phyloP scores from a whole-genome alignment of 2,113 vertebrate genomes.

The Nibea albiflora region DNA sequence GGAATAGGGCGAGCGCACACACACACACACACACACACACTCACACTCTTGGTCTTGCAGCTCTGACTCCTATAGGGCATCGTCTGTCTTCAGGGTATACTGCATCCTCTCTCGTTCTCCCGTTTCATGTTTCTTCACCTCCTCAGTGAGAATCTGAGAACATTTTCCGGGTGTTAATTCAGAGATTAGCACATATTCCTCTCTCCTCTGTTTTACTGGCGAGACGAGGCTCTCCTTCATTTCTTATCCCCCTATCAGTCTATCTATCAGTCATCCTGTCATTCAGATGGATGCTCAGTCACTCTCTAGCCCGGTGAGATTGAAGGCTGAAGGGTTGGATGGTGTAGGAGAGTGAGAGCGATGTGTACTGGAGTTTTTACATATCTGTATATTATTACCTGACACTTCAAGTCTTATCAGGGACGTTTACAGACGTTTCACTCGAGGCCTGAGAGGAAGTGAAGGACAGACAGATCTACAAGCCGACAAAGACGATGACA shows the following conservation, averaged over 20 bases:
- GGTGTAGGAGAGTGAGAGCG: neutral
- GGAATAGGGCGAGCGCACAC: neutral
- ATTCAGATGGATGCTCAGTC: constrained; percentile 25
- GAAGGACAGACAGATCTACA: neutral
- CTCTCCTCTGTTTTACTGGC: neutral
- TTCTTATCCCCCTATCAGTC: neutral
- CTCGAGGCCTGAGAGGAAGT: neutral
- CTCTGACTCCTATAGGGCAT: constrained; percentile 39
- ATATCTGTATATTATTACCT: neutral
- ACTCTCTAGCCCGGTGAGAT: constrained; percentile 4
- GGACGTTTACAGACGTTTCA: neutral
- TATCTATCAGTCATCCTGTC: constrained; percentile 57
- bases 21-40: neutral
- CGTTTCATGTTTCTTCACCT: neutral
- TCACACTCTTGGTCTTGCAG: neutral
- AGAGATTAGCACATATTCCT: neutral
- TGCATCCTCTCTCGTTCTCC: neutral
- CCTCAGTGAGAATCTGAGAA: neutral
- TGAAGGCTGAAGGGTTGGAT: constrained; percentile 3
- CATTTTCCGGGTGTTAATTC: constrained; percentile 1
- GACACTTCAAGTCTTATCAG: neutral
- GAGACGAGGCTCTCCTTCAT: neutral
- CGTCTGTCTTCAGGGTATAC: neutral
- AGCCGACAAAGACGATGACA: neutral
- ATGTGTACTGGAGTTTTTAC: neutral